A percentile compares a stretch with the other conserved stretches of the same genome.
phyloP scores from a whole-genome alignment of 2,888 invertebrate genomes.

The Halocaridina rubra region DNA sequence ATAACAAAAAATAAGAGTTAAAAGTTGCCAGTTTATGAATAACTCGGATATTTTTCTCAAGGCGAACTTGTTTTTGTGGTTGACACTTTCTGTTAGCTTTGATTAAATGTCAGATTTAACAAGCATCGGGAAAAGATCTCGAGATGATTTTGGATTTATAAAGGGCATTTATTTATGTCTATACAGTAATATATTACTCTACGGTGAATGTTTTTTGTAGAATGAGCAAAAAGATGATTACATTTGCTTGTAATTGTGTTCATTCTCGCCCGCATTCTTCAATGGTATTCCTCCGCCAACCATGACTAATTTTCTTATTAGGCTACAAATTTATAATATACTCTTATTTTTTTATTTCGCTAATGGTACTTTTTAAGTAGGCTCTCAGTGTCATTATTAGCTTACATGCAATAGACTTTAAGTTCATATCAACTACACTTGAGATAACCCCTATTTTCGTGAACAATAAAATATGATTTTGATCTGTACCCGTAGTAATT shows the following conservation, averaged over 20 bases:
- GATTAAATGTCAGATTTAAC: background rate
- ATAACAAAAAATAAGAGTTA: background rate
- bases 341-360: background rate
- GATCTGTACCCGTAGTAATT: too few species aligned
- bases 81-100: background rate
- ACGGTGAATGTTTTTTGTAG: background rate
- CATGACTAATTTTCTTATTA: background rate
- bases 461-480: too few species aligned
- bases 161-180: background rate
- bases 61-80: conserved; percentile 47
- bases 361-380: background rate
- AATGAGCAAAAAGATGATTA: background rate
- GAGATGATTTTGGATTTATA: background rate
- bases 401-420: too few species aligned
- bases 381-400: too few species aligned
- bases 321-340: background rate
- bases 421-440: too few species aligned
- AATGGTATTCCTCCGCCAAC: conserved; percentile 33
- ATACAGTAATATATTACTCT: background rate
- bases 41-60: conserved; percentile 37
- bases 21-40: conserved; percentile 9
- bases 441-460: too few species aligned
- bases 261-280: conserved; percentile 54
- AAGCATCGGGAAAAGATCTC: background rate
- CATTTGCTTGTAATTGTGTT: too few species aligned